A percentile compares a stretch with the other conserved stretches of the same genome.
phyloP scores from a whole-genome alignment of 2,113 vertebrate species.

The Rhombomys opimus region DNA sequence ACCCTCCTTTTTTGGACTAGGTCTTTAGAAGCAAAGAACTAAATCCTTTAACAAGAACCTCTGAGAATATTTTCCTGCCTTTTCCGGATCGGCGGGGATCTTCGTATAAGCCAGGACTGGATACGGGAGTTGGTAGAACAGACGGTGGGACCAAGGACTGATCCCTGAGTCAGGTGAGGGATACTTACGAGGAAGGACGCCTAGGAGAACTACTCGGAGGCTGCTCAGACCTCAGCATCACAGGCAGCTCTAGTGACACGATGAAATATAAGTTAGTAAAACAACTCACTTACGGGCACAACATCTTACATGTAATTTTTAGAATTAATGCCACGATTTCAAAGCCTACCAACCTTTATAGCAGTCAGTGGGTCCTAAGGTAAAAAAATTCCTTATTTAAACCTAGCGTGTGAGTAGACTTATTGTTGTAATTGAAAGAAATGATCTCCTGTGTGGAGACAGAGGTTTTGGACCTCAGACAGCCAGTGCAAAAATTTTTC shows the following conservation, averaged over 20 bases:
- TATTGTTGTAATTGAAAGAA: background rate
- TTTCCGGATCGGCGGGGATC: background rate
- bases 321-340: background rate
- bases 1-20: background rate
- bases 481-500: background rate
- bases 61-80: background rate
- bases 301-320: background rate
- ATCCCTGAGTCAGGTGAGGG: background rate
- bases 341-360: background rate
- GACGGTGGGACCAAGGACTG: background rate
- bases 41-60: background rate
- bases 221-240: background rate
- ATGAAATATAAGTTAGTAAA: conserved; percentile 2
- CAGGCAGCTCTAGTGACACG: background rate
- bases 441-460: background rate
- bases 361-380: background rate
- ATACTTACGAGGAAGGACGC: background rate
- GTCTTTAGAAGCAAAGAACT: background rate
- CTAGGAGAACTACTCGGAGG: background rate
- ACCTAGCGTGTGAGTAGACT: background rate
- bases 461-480: background rate
- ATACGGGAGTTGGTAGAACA: background rate
- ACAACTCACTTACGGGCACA: background rate
- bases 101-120: background rate
- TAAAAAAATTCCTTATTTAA: background rate